Conservation (phyloP, 2,113 vertebrate genomes). For the Neoarius graeffei region DNA sequence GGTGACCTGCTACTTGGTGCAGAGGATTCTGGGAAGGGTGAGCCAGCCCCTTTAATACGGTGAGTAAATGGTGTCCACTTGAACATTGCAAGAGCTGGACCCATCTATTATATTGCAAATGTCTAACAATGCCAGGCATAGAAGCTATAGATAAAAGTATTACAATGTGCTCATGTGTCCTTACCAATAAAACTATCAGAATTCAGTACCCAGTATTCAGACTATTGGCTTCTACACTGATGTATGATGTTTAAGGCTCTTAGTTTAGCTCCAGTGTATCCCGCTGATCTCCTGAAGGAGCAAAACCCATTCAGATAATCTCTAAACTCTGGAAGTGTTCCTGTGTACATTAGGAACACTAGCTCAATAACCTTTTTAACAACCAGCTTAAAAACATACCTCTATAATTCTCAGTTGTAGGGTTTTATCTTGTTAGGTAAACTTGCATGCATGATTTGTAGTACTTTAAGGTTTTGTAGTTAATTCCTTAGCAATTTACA, state of each 20-base stretch:
- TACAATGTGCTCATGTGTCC: not conserved
- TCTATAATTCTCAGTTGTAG: not conserved
- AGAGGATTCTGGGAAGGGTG: too few species aligned
- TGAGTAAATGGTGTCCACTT: not conserved
- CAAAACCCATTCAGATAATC: not conserved
- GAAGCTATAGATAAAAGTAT: not conserved
- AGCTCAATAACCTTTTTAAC: not conserved
- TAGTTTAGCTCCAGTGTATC: not conserved
- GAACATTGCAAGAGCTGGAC: not conserved
- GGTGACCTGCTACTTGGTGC: too few species aligned
- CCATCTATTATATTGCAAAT: not conserved
- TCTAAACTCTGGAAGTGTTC: not conserved
- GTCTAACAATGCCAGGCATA: not conserved
- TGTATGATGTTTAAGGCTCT: not conserved
- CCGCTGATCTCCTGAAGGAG: not conserved
- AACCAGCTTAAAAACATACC: not conserved
- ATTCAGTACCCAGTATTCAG: not conserved
- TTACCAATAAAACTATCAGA: not conserved
- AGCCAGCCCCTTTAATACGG: not conserved
- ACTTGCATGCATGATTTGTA: not conserved
- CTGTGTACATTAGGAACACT: not conserved
- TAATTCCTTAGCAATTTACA: not conserved
- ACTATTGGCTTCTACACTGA: not conserved
- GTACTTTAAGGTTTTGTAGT: not conserved
- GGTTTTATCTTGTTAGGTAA: not conserved